Evolutionary conservation across 2,888 invertebrate genomes (phyloP).

Genomic region (Plemyria rubiginata): DNA sequence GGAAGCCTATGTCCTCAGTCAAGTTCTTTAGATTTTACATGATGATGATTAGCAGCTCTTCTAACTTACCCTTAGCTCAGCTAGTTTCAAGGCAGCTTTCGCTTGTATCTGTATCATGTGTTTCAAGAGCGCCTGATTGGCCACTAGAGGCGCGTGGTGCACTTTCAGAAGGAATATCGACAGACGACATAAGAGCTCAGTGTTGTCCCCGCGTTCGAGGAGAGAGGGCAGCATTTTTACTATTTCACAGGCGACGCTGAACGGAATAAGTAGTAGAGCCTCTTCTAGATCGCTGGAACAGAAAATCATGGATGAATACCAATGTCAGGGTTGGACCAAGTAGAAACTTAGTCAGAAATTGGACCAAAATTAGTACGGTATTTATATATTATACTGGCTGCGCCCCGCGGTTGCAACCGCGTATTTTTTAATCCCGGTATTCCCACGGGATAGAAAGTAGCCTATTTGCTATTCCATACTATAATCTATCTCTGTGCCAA

Average conservation of each 20-base stretch:
- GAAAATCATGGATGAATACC: not conserved
- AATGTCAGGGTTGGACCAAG: too few relatives aligned
- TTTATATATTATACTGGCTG: too few relatives aligned
- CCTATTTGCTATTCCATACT: too few relatives aligned
- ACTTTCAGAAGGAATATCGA: conserved; percentile 90
- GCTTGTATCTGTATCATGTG: conserved; percentile 87
- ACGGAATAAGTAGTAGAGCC: conserved; percentile 93
- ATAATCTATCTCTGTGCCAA: too few relatives aligned
- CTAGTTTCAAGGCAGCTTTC: conserved; percentile 83
- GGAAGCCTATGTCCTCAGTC: too few relatives aligned
- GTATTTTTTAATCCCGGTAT: too few relatives aligned
- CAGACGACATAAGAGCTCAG: conserved; percentile 91
- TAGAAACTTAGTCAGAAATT: too few relatives aligned
- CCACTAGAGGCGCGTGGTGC: conserved; percentile 91
- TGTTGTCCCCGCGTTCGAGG: conserved; percentile 87
- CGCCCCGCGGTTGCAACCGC: too few relatives aligned
- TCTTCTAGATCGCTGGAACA: conserved; percentile 94
- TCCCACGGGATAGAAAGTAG: too few relatives aligned
- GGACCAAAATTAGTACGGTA: too few relatives aligned
- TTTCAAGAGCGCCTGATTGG: conserved; percentile 88
- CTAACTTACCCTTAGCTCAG: conserved; percentile 85
- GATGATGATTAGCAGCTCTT: too few relatives aligned
- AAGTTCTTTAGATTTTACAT: not conserved
- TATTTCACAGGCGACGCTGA: conserved; percentile 91
- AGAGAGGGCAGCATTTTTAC: conserved; percentile 89